phyloP scores from a whole-genome alignment of 2,113 vertebrate genomes.

The Mustela lutreola region DNA sequence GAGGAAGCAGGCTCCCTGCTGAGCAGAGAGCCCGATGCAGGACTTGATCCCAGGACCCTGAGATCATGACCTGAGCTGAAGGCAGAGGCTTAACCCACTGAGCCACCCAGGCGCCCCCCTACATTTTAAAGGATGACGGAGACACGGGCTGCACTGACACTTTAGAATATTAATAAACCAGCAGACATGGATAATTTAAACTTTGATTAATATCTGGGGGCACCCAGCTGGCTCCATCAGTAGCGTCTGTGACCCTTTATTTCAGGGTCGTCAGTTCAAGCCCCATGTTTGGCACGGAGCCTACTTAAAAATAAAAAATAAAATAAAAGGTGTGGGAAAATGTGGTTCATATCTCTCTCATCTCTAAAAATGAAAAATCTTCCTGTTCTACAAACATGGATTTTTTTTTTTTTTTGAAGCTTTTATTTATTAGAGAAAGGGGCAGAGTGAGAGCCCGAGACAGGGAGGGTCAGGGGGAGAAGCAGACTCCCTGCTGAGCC shows the following conservation, averaged over 20 bases:
- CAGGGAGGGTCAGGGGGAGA: too few relatives aligned
- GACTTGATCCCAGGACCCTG: too few relatives aligned
- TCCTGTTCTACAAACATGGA: neutral
- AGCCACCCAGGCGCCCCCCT: too few relatives aligned
- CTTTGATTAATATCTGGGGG: neutral
- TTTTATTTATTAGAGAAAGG: too few relatives aligned
- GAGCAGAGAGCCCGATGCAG: too few relatives aligned
- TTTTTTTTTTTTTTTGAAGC: too few relatives aligned
- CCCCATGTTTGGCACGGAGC: neutral
- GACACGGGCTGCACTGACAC: neutral
- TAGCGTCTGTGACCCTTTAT: neutral
- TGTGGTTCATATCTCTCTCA: neutral
- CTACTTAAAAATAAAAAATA: neutral
- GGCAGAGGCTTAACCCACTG: too few relatives aligned
- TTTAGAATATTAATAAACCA: neutral
- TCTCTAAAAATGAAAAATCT: neutral
- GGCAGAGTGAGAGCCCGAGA: too few relatives aligned
- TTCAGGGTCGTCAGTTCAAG: neutral
- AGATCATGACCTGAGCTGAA: too few relatives aligned
- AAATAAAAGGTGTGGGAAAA: neutral
- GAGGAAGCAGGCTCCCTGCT: too few relatives aligned
- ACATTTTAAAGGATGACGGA: neutral
- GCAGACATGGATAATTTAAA: slow-evolving; percentile 18
- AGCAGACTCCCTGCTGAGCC: too few relatives aligned
- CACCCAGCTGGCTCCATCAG: accelerated